A percentile compares a stretch with the other conserved stretches of the same genome.
phyloP scores from a whole-genome alignment of 2,888 invertebrate genomes.

The Tolmerus cingulatus region DNA sequence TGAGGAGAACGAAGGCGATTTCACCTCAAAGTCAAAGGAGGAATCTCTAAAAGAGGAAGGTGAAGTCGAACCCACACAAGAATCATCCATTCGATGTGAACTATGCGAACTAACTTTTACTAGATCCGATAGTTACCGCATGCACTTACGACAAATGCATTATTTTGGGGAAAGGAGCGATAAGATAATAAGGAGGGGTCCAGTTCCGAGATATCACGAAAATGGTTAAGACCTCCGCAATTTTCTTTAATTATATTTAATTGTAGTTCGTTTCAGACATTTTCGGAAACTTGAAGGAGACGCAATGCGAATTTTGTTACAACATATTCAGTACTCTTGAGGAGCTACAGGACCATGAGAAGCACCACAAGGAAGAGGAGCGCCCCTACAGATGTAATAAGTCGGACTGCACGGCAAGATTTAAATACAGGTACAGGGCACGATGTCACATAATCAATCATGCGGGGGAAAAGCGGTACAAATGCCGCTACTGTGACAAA shows the following conservation, averaged over 20 bases:
- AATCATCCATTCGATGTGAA: constrained; percentile 26
- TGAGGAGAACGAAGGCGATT: background rate
- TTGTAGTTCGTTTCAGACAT: constrained; percentile 41
- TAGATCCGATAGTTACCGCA: constrained; percentile 40
- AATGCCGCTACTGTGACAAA: constrained; percentile 49
- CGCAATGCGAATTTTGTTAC: constrained; percentile 48
- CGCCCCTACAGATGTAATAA: constrained; percentile 48
- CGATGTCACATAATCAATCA: constrained; percentile 34
- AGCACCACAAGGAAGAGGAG: constrained; percentile 43
- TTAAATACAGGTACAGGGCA: constrained; percentile 47
- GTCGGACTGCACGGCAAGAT: constrained; percentile 39
- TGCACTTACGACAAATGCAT: constrained; percentile 42
- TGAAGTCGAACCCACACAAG: constrained; percentile 18
- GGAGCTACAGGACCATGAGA: constrained; percentile 34
- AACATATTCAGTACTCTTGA: constrained; percentile 9
- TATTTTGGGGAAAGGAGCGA: background rate
- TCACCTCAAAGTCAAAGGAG: background rate
- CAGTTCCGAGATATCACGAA: constrained; percentile 44
- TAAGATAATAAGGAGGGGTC: constrained; percentile 43
- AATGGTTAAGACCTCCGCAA: constrained; percentile 30
- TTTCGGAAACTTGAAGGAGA: constrained; percentile 44
- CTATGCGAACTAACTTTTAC: constrained; percentile 42
- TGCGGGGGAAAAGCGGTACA: constrained; percentile 45
- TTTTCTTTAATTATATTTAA: background rate
- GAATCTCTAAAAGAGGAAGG: background rate